Evolutionary conservation across 2,888 invertebrate species (phyloP).

Genomic region (Thereva unica): DNA sequence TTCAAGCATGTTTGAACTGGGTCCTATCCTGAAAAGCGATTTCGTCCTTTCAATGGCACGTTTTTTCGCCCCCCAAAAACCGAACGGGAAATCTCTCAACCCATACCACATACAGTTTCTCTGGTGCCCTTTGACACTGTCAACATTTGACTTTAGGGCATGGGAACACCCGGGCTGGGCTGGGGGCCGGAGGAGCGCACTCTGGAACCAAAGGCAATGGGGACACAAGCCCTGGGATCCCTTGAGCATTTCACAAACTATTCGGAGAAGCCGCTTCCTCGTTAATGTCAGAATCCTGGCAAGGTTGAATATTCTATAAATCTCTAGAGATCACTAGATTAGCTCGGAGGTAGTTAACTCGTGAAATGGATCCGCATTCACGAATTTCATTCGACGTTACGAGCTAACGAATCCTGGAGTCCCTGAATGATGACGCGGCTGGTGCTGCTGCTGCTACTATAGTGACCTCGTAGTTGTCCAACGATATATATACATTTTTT

Average conservation of each 20-base stretch:
- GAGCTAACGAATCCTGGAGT: slow-evolving; percentile 14
- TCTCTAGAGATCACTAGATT: slow-evolving; percentile 13
- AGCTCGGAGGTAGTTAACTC: slow-evolving; percentile 23
- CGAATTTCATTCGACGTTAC: background rate
- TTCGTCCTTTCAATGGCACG: slow-evolving; percentile 1
- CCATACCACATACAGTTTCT: background rate
- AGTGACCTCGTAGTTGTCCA: too few species aligned
- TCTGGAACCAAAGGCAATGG: too few species aligned
- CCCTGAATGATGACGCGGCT: background rate
- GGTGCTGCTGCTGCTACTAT: too few species aligned
- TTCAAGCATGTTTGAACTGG: slow-evolving; percentile 22
- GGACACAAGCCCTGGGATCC: slow-evolving; percentile 1
- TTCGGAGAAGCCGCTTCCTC: slow-evolving; percentile 2
- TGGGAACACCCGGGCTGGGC: too few species aligned
- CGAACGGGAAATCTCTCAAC: background rate
- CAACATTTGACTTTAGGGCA: slow-evolving; percentile 10
- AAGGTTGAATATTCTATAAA: slow-evolving; percentile 15
- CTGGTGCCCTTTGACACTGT: slow-evolving; percentile 19
- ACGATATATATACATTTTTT: too few species aligned
- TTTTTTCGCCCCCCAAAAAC: slow-evolving; percentile 10
- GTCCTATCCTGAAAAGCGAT: slow-evolving; percentile 14
- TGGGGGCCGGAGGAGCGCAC: too few species aligned
- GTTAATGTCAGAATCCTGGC: slow-evolving; percentile 19
- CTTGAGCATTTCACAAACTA: slow-evolving; percentile 18
- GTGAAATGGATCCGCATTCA: slow-evolving; percentile 13